These are phyloP conservation scores for Rotaria macrura DNA, from an alignment of 2,888 invertebrate genomes.

Conservation along the genomic window DNA sequence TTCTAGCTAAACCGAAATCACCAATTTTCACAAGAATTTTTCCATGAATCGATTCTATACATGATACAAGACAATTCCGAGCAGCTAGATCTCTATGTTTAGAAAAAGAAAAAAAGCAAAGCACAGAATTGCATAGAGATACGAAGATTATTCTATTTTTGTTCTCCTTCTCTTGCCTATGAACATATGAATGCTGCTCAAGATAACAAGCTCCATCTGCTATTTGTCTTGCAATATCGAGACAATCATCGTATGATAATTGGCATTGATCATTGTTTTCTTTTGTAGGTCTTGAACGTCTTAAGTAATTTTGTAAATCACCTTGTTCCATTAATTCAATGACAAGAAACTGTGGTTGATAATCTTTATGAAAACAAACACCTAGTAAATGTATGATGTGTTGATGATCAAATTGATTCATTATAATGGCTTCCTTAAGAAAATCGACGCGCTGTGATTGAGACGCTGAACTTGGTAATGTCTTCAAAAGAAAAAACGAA, in stretches of 20 bases:
- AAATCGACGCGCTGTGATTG: constrained; percentile 60
- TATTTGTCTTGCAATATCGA: constrained; percentile 87
- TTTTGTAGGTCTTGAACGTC: constrained; percentile 66
- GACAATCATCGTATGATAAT: constrained; percentile 68
- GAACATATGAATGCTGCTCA: constrained; percentile 92
- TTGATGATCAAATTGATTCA: constrained; percentile 90
- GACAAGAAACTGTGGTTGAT: constrained; percentile 69
- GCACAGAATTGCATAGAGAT: too few species aligned
- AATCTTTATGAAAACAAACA: constrained; percentile 79
- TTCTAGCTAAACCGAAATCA: constrained; percentile 88
- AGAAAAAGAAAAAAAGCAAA: constrained; percentile 38
- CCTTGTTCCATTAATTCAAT: constrained; percentile 96
- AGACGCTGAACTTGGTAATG: background rate
- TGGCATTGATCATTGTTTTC: constrained; percentile 50
- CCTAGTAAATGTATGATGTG: constrained; percentile 84
- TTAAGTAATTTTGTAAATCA: constrained; percentile 76
- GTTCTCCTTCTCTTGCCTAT: constrained; percentile 54
- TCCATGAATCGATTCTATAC: constrained; percentile 39
- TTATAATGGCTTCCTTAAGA: constrained; percentile 84
- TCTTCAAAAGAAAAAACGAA: background rate
- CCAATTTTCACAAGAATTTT: constrained; percentile 81
- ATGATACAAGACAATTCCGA: constrained; percentile 75
- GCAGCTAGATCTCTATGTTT: constrained; percentile 80
- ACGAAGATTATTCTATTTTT: too few species aligned
- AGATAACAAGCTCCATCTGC: constrained; percentile 86